phyloP scores from a whole-genome alignment of 2,797 vertebrate genomes.

The Micromesistius poutassou region DNA sequence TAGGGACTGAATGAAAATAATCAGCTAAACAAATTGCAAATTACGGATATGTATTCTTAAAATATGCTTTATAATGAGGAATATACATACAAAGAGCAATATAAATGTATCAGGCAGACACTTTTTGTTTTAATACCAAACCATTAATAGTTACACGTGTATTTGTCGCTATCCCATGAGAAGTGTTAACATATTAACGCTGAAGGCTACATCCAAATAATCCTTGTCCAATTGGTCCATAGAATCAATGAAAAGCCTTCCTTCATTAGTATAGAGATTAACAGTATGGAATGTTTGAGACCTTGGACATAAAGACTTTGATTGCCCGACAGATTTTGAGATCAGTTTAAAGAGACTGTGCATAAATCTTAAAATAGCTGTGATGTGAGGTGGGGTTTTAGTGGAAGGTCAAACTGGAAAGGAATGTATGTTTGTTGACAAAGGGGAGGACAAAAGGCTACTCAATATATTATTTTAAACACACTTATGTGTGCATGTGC shows the following conservation, averaged over 20 bases:
- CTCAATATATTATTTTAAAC: not conserved
- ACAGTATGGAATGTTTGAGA: slow-evolving; percentile 52
- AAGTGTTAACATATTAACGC: slow-evolving; percentile 27
- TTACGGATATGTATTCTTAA: too few relatives aligned
- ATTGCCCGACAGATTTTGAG: not conserved
- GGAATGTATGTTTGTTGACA: not conserved
- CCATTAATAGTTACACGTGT: not conserved
- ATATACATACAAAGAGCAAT: too few relatives aligned
- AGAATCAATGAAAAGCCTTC: slow-evolving; percentile 16
- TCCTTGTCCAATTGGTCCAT: not conserved
- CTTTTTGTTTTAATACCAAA: not conserved
- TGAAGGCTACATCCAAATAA: slow-evolving; percentile 10
- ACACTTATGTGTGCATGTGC: not conserved
- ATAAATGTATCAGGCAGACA: not conserved
- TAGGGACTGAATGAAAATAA: not conserved
- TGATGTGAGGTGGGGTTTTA: not conserved
- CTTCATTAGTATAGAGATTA: slow-evolving; percentile 39
- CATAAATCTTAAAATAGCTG: not conserved
- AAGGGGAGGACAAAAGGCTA: not conserved
- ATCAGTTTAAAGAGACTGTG: not conserved
- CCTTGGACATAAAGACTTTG: slow-evolving; percentile 15
- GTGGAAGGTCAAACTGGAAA: not conserved
- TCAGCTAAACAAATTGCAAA: too few relatives aligned
- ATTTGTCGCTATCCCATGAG: not conserved
- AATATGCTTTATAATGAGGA: too few relatives aligned